phyloP scores from a whole-genome alignment of 2,113 vertebrate genomes.

The Naja naja region DNA sequence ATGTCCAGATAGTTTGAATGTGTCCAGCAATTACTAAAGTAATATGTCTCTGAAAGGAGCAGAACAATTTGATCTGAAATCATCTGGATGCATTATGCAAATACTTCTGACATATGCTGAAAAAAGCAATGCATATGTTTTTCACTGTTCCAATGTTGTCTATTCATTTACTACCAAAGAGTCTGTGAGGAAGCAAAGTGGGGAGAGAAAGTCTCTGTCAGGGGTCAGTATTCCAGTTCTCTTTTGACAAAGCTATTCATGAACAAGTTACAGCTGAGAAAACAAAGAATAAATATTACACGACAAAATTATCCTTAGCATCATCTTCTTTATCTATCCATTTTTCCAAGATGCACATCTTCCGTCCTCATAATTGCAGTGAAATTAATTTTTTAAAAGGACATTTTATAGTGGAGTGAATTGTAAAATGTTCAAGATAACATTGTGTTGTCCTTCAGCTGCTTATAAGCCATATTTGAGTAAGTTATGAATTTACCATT shows the following conservation, averaged over 20 bases:
- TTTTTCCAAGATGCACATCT: slow-evolving; percentile 28
- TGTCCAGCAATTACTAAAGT: slow-evolving; percentile 21
- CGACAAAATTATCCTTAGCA: slow-evolving; percentile 24
- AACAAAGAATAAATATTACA: slow-evolving; percentile 45
- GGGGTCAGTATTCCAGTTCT: slow-evolving; percentile 27
- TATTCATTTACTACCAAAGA: slow-evolving; percentile 17
- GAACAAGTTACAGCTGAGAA: slow-evolving; percentile 41
- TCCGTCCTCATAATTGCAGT: slow-evolving; percentile 9
- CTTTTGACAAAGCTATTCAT: slow-evolving; percentile 40
- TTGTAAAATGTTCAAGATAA: not conserved
- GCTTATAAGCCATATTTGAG: slow-evolving; percentile 40
- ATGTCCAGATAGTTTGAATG: slow-evolving; percentile 1
- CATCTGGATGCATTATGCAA: not conserved
- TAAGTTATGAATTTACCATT: slow-evolving; percentile 56
- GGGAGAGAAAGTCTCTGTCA: slow-evolving; percentile 17
- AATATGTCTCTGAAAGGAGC: not conserved
- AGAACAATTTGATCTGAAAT: slow-evolving; percentile 26
- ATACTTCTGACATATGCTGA: slow-evolving; percentile 6
- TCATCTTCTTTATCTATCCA: slow-evolving; percentile 11
- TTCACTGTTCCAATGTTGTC: not conserved
- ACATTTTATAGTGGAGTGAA: slow-evolving; percentile 38
- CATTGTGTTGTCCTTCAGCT: slow-evolving; percentile 16
- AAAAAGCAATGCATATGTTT: slow-evolving; percentile 7
- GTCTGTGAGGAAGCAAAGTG: not conserved
- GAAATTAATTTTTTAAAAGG: slow-evolving; percentile 31